Base-by-base conservation (phyloP, 2,113 vertebrate species). In the Caranx melampygus region DNA sequence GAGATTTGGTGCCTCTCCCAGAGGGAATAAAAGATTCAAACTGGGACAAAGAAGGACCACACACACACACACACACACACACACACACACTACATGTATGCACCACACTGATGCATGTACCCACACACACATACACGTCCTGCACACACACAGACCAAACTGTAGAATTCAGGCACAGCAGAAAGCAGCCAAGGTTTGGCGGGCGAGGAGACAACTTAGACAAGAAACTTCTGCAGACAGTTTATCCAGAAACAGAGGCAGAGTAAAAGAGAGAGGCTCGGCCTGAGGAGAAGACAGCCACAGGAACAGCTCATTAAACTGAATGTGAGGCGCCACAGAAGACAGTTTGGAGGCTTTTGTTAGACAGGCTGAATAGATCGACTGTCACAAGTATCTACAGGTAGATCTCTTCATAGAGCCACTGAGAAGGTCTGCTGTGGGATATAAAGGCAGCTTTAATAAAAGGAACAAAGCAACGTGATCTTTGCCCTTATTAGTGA, bases 241-340 rank as follows among this genome's bases (percentile, higher is more conserved):
- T 82, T 80, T 60, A 75, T 42, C 31, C 47, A 65, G 59, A 64
- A 80, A 81, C 16, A 73, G 45, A 75, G 12, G 8, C 49, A 45
- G 45, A 21, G 67, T 42, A 40, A 26, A 61, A 68, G 78, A 68
- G 4, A 15, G 62, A 72, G 72, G 49, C 78, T 66, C 6, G 13
- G 51, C 35, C 33, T 26, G 72, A 84, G 72, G 59, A 71, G 26
- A 71, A 75, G 69, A 61, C 55, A 77, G 85, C 31, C 42, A 61
- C 75, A 33, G 26, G 65, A 79, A 20, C 20, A 58, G 72, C 86
- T 88, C 83, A 80, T 86, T 89, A 88, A 81, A 83, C 31, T 63
- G 34, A 78, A 52, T 42, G 45, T 74, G 63, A 79, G 58, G 15
- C 20, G 47, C 12, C 15, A 44, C 49, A 66, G 62, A 70, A 67